phyloP scores from a whole-genome alignment of 2,888 invertebrate genomes.

The Patella ulyssiponensis region DNA sequence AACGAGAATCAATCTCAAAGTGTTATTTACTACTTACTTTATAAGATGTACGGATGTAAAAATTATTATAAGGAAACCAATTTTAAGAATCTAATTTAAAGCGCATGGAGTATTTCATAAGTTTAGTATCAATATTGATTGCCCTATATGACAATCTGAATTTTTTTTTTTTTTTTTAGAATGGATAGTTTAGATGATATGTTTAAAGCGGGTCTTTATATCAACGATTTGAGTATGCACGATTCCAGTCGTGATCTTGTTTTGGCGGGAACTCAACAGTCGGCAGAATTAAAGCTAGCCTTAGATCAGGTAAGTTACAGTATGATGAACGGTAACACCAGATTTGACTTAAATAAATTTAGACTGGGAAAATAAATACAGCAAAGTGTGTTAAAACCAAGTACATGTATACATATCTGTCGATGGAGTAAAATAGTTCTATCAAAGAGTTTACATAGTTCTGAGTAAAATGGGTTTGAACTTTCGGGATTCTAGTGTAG shows the following conservation, averaged over 20 bases:
- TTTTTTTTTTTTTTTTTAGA: conserved; percentile 56
- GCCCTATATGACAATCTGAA: neutral
- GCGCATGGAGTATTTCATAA: neutral
- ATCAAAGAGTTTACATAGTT: too few relatives aligned
- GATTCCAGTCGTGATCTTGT: conserved; percentile 97
- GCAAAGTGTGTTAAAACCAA: too few relatives aligned
- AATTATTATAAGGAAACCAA: too few relatives aligned
- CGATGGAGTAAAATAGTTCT: neutral
- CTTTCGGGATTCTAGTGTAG: too few relatives aligned
- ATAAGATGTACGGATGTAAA: too few relatives aligned
- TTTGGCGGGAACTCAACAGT: conserved; percentile 96
- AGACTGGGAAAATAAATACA: neutral
- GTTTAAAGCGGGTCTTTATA: conserved; percentile 92
- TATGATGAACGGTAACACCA: too few relatives aligned
- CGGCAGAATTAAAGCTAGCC: conserved; percentile 94
- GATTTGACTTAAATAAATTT: neutral
- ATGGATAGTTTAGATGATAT: conserved; percentile 95
- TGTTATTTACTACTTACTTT: too few relatives aligned
- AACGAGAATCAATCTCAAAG: too few relatives aligned
- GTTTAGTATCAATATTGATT: neutral
- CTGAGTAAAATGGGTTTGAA: too few relatives aligned
- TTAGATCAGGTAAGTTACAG: conserved; percentile 78
- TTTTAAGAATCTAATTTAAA: neutral
- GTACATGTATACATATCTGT: neutral
- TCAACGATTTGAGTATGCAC: conserved; percentile 99